Evolutionary conservation across 2,113 vertebrate genomes (phyloP).

Genomic region (Gallinago jamesoni): DNA sequence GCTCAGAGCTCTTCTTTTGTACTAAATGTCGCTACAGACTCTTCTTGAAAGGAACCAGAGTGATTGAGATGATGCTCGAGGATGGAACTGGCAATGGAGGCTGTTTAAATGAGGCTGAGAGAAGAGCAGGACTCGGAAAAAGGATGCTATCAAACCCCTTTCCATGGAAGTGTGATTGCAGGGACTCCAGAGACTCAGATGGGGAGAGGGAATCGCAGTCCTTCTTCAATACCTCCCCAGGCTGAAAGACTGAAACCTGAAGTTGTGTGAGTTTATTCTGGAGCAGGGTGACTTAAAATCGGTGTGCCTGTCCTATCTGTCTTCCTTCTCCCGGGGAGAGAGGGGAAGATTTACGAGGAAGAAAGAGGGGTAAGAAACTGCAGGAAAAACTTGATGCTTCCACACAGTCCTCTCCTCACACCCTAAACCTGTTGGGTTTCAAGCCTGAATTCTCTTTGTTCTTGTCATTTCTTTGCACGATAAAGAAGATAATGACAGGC

Average conservation of each 20-base stretch:
- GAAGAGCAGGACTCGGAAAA: background rate
- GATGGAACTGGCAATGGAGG: background rate
- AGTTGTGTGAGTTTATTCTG: background rate
- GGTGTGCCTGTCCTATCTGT: background rate
- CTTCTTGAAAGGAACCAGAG: background rate
- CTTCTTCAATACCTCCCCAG: background rate
- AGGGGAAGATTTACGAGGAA: background rate
- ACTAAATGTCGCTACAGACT: background rate
- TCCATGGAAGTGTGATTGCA: fast-evolving
- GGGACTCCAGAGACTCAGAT: background rate
- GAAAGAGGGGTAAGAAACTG: background rate
- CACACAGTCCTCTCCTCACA: background rate
- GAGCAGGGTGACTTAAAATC: background rate
- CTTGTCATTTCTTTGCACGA: background rate
- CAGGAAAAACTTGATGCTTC: background rate
- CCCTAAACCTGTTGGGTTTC: background rate
- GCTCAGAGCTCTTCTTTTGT: background rate
- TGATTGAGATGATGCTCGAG: background rate
- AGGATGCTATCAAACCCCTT: background rate
- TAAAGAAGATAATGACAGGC: background rate
- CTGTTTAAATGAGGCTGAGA: background rate
- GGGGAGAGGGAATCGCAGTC: background rate
- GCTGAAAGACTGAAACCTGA: background rate
- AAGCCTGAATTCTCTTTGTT: background rate
- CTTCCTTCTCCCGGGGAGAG: background rate